Evolutionary conservation across 2,888 invertebrate species (phyloP).

Genomic region (Leptothorax acervorum): DNA sequence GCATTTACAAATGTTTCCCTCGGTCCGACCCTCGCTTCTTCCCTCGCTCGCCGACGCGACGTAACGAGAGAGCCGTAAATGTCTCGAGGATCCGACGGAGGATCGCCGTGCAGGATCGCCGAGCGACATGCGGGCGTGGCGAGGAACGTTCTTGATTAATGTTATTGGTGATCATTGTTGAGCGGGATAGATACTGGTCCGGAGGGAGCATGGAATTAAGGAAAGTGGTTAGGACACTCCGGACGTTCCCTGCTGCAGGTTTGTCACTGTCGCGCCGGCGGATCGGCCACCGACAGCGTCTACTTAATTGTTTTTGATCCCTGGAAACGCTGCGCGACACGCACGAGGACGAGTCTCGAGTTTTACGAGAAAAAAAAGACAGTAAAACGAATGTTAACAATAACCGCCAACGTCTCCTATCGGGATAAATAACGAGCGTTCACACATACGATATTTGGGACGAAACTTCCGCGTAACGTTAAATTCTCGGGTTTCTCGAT

Average conservation of each 20-base stretch:
- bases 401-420: slow-evolving; percentile 10
- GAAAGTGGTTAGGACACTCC: not conserved
- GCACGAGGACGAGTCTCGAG: not conserved
- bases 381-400: not conserved
- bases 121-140: slow-evolving; percentile 19
- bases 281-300: not conserved
- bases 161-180: slow-evolving; percentile 36
- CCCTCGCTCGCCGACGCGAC: not conserved
- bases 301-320: slow-evolving; percentile 21
- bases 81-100: slow-evolving; percentile 10
- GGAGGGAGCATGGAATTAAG: slow-evolving; percentile 12
- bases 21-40: slow-evolving; percentile 11
- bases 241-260: not conserved
- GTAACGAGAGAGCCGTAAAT: slow-evolving; percentile 38
- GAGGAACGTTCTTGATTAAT: slow-evolving; percentile 45
- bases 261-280: slow-evolving; percentile 14
- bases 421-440: not conserved
- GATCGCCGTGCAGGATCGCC: not conserved
- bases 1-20: slow-evolving; percentile 50
- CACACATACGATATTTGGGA: not conserved
- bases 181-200: slow-evolving; percentile 18
- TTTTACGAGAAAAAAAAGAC: not conserved
- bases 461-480: slow-evolving; percentile 1
- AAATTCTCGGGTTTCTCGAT: slow-evolving; percentile 30
- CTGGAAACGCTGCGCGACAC: not conserved